Base-by-base conservation (phyloP, 2,888 invertebrate species). In the Cheiracanthium punctorium region DNA sequence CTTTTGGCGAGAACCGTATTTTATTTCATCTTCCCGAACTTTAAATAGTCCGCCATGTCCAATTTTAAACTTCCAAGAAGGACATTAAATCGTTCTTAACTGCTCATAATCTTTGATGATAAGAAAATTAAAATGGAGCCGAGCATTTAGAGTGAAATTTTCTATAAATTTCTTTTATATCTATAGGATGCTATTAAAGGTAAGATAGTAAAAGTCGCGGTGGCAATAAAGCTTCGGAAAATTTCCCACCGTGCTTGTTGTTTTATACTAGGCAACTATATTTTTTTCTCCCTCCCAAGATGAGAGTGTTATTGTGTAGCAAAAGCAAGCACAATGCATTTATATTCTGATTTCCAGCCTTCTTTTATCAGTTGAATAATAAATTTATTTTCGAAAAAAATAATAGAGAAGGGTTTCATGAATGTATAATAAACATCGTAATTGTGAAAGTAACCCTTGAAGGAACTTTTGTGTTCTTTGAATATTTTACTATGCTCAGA, bases 41-140 rank as follows among this genome's bases (percentile, higher is more conserved):
- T 85, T 85, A 85, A 85, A 85, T 43, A 69, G 84, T 70, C 79
- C 74, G 73, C 79, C 79, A 79, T 80, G 84, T 85, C 70, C 84
- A 85, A 85, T 85, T 85, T 85, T 79, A 85, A 85, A 85, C 79
- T 85, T 85, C 84, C 33, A 14, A 69, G 79, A 58, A 74, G 84
- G 77, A 74, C 84, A 79, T 85, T 85, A 85, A 79, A 74, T 85
- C 58, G 79, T 72, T 79, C 79, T 79, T 79, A 85, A 85, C 84
- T 79, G 84, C 84, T 79, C 84, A 79, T 85, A 85, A 85, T 85
- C 84, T 85, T 74, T 37, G 14, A 24, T 14, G 79, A 79, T 85
- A 79, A 79, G 79, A 70, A 77, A 85, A 85, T 85, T 85, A 79
- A 75, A 85, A 85, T 80, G 41, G 65, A n/a, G 52, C 58, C 4